Base-by-base conservation (phyloP, 2,888 invertebrate genomes). In the Fragum fragum region DNA sequence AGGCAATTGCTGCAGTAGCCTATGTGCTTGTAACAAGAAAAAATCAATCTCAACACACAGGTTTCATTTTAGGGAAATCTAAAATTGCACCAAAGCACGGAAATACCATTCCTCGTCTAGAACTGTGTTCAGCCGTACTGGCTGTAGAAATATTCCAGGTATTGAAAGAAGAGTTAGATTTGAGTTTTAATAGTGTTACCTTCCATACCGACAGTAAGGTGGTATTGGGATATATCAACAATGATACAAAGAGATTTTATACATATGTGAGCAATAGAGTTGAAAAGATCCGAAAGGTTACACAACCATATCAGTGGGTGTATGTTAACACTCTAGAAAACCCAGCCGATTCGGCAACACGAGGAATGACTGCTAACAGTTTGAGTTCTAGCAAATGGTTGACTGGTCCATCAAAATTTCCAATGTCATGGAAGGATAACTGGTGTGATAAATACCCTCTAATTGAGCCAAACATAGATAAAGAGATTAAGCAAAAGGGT, bases 1-100 rank as follows among this genome's bases (percentile, higher is more conserved):
- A 52, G 32, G 86, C 81, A 16, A 85, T 82, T 21, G 76, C 84
- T 7, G 81, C 80, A 32, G 78, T 72, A 11, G 77, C 79, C 32
- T 36, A 36, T 9, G 9, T 36, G 9, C 3, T 36, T 36, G 32
- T 36, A 6, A 36, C 5, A 3, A 36, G 5, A 6, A 9, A 36
- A 36, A 36, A 9, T 36, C 32, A 36, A 36, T 36, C 32, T 36
- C 32, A 36, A 9, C 14, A 47, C 47, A 47, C 47, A 9, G 47
- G 47, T 14, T 47, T 47, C 14, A 47, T n/a, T 47, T 18, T 47
- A 3, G 47, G 47, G 14, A 47, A 47, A n/a, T 9, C 47, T 18
- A 47, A 47, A n/a, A 14, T 47, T n/a, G n/a, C 3, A 16, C 47
- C 14, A 5, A 3, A 14, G 3, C 47, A 47, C 14, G 47, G 47